Evolutionary conservation across 2,797 vertebrate genomes (phyloP).

Genomic region (Mormyrops attenuatus): DNA sequence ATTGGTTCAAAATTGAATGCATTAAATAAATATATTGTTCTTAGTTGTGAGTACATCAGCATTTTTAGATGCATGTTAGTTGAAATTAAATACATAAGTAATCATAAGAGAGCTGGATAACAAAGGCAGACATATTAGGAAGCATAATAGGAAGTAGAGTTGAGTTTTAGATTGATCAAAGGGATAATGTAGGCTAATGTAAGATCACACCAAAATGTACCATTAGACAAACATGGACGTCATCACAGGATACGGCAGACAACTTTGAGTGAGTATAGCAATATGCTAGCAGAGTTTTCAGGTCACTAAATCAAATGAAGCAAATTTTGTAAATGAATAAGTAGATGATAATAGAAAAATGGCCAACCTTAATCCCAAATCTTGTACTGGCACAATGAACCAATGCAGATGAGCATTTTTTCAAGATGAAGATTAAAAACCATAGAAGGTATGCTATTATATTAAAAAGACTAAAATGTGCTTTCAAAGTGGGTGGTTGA

Average conservation of each 20-base stretch:
- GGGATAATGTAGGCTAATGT: neutral
- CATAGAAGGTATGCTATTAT: neutral
- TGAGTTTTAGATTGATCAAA: neutral
- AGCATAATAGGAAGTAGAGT: neutral
- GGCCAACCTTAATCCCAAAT: neutral
- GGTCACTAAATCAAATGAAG: neutral
- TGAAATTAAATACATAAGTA: neutral
- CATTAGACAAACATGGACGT: no score
- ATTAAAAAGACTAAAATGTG: neutral
- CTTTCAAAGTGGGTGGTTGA: neutral
- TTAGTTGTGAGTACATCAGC: neutral
- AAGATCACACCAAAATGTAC: no score
- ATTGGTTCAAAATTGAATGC: neutral
- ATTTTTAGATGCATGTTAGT: neutral
- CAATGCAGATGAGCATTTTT: neutral
- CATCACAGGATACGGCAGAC: no score
- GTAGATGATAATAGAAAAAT: neutral
- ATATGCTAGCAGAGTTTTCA: no score
- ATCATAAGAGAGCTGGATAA: neutral
- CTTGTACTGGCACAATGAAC: neutral
- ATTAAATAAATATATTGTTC: neutral
- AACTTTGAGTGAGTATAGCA: no score
- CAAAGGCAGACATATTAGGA: neutral
- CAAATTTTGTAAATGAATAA: neutral
- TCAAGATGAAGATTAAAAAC: neutral